Evolutionary conservation across 2,888 invertebrate species (phyloP), one percentile per base, ranked within the genome.

Genomic region (Sycophila texana): DNA sequence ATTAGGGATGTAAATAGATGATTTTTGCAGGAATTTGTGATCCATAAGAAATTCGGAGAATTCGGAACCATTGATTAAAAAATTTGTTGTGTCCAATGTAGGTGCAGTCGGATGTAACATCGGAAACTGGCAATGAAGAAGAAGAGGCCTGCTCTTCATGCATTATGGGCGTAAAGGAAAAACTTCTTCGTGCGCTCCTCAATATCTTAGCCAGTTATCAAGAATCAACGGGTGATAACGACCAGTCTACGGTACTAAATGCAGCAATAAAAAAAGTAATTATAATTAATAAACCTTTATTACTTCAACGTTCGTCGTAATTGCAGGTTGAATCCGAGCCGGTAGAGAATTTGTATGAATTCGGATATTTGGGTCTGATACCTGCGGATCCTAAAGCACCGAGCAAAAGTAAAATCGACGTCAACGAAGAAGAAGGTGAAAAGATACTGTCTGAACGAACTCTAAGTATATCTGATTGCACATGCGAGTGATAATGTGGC

Each of bases 161-260:
- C 57, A 83, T 82, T 22, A 57, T 85, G 16, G 85, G 85, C 66
- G 82, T 85, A 18, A 87, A 88, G 57, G 85, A 88, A 10, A 86
- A 86, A 60, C 82, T 90, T 14, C 83, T 90, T 3, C 83, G 82
- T 47, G 85, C 87, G 26, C 85, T 90, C 3, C 81, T 88, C 55
- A 86, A 88, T 81, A 87, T 91, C 74, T 84, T 91, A 57, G 74
- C 58, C 1, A 18, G 57, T 14, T 76, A 81, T 65, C 22, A 68
- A 51, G 61, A 53, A 10, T 2, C 53, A 10, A n/a, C 39, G n/a
- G 47, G 5, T 4, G 71, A 70, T 30, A 4, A 49, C 1, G 72
- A 73, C 57, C 22, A 75, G 26, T 3, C 53, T 3, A 65, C 74
- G 13, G 65, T 39, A n/a, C 74, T 78, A 53, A 55, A 13, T 20